phyloP scores from a whole-genome alignment of 2,888 invertebrate genomes.

The Cybosia mesomella region DNA sequence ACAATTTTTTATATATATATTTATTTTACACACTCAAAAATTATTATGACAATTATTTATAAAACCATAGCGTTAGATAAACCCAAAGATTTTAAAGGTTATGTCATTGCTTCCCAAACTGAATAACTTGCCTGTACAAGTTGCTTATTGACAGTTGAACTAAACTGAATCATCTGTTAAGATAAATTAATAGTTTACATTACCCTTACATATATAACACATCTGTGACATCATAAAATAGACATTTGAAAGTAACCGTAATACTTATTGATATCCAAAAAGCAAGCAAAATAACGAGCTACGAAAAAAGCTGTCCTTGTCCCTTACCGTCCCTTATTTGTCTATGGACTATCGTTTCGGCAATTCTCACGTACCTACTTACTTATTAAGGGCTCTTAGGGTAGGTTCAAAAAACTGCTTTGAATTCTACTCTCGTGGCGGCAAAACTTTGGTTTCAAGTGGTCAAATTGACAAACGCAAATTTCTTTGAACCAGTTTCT shows the following conservation, averaged over 20 bases:
- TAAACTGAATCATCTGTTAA: not conserved
- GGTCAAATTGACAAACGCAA: constrained; percentile 39
- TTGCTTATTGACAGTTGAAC: too few relatives aligned
- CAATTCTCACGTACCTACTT: constrained; percentile 50
- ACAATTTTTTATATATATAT: too few relatives aligned
- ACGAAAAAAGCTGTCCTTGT: constrained; percentile 30
- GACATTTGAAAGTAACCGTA: constrained; percentile 12
- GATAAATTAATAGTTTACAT: not conserved
- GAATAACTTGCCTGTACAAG: too few relatives aligned
- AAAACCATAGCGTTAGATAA: too few relatives aligned
- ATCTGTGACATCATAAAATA: constrained; percentile 16
- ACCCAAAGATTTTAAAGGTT: too few relatives aligned
- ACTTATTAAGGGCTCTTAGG: constrained; percentile 44
- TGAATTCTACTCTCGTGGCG: constrained; percentile 32
- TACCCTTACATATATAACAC: not conserved
- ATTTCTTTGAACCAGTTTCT: constrained; percentile 29
- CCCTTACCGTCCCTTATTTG: constrained; percentile 38
- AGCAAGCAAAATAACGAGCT: constrained; percentile 28
- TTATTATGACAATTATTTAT: too few relatives aligned
- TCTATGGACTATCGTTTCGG: constrained; percentile 40
- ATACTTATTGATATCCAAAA: constrained; percentile 23
- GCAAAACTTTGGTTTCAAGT: constrained; percentile 38
- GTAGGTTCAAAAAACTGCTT: constrained; percentile 37
- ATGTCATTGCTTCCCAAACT: too few relatives aligned
- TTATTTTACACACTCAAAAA: too few relatives aligned